Percentiles rank a stretch among this genome's conserved stretches.
These are phyloP conservation scores for Phyllostomus discolor DNA, from an alignment of 2,113 vertebrate species.

Conservation along the genomic window DNA sequence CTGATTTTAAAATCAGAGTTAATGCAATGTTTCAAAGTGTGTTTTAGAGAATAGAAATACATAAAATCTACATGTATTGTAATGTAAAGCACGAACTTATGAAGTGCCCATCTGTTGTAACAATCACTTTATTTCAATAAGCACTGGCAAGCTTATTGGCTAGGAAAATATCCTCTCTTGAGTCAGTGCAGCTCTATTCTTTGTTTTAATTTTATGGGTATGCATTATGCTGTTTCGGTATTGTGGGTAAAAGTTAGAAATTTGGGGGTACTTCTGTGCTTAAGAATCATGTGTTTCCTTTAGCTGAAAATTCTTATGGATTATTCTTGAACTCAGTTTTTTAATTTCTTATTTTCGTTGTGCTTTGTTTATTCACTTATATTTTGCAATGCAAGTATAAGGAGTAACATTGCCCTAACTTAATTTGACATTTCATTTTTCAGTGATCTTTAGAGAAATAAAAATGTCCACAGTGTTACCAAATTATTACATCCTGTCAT, in stretches of 20 bases:
- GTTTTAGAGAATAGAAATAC: neutral
- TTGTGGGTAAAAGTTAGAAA: neutral
- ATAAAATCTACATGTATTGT: neutral
- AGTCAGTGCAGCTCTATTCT: neutral
- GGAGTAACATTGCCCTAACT: neutral
- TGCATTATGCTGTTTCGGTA: neutral
- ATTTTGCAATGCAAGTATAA: neutral
- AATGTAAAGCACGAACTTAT: neutral
- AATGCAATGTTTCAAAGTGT: neutral
- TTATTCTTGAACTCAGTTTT: neutral
- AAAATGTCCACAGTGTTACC: neutral
- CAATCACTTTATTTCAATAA: neutral
- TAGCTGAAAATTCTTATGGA: neutral
- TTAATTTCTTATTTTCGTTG: neutral
- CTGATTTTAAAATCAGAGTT: neutral
- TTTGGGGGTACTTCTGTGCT: neutral
- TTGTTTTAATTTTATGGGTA: neutral
- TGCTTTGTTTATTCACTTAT: neutral
- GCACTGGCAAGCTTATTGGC: neutral
- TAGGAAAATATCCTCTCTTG: neutral
- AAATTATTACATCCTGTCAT: neutral
- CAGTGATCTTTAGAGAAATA: neutral
- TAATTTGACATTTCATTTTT: neutral
- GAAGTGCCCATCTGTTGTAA: neutral
- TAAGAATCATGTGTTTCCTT: neutral